phyloP scores from a whole-genome alignment of 2,797 vertebrate genomes.

The Xenops minutus region DNA sequence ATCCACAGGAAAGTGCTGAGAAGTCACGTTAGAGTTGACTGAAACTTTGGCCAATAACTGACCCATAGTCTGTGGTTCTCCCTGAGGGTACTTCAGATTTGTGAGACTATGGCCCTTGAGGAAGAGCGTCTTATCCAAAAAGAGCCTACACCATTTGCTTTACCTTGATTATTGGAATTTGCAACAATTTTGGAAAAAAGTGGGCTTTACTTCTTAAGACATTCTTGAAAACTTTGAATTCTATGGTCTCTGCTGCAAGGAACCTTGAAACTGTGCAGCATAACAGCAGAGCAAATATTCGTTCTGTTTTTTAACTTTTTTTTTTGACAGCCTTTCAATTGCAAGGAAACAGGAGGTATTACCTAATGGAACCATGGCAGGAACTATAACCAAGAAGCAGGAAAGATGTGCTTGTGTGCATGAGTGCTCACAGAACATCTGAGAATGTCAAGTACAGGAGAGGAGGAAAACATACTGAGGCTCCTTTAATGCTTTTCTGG shows the following conservation, averaged over 20 bases:
- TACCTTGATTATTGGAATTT: background rate
- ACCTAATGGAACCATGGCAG: background rate
- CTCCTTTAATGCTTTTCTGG: background rate
- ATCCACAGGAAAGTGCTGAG: background rate
- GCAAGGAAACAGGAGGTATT: background rate
- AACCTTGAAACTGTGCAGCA: background rate
- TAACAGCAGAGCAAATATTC: background rate
- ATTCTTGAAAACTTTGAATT: background rate
- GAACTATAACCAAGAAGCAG: background rate
- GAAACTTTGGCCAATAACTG: background rate
- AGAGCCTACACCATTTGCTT: background rate
- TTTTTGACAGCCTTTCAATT: background rate
- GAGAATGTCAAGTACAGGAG: background rate
- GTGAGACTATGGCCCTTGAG: background rate
- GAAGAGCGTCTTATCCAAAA: background rate
- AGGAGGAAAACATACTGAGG: background rate
- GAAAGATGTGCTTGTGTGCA: background rate
- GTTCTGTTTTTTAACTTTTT: rapidly evolving
- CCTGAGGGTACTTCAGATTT: background rate
- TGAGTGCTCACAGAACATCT: background rate
- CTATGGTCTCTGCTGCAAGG: background rate
- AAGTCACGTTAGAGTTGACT: background rate
- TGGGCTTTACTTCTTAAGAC: background rate
- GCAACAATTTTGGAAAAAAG: background rate
- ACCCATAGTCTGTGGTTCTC: background rate